Conservation (phyloP, 1,140 invertebrate species). For the Uloborus diversus region DNA sequence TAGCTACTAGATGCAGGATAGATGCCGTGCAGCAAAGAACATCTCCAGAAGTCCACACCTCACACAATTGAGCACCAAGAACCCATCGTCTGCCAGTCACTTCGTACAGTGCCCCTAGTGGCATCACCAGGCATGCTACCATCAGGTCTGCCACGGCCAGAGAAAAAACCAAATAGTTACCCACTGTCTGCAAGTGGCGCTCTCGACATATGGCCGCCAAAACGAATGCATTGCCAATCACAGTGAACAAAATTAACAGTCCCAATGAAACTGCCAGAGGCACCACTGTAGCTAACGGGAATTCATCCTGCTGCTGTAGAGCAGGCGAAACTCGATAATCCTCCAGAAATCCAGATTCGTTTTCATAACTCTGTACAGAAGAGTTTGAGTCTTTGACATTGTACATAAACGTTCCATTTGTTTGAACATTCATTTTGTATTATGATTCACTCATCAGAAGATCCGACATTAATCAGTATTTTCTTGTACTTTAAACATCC, state of each 20-base stretch:
- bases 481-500: no score
- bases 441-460: no score
- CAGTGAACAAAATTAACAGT: slow-evolving; percentile 48
- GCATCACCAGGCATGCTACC: slow-evolving; percentile 88
- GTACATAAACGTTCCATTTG: no score
- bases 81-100: slow-evolving; percentile 79
- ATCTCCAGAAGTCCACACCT: slow-evolving; percentile 92
- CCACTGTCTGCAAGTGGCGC: slow-evolving; percentile 83
- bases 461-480: no score
- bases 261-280: slow-evolving; percentile 60
- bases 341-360: no score
- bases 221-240: slow-evolving; percentile 89
- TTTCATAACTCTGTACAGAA: no score
- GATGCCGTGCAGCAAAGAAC: slow-evolving; percentile 89
- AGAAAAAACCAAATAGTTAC: slow-evolving; percentile 87
- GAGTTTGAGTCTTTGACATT: no score
- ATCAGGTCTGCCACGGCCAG: slow-evolving; percentile 86
- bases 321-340: no score
- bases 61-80: slow-evolving; percentile 84
- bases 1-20: slow-evolving; percentile 93
- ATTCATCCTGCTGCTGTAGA: background rate
- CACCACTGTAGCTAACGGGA: slow-evolving; percentile 1
- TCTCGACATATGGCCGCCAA: slow-evolving; percentile 91
- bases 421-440: no score
- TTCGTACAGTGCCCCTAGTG: slow-evolving; percentile 83